Evolutionary conservation across 2,888 invertebrate species (phyloP).

Genomic region (Drosophila quasianomalipes): DNA sequence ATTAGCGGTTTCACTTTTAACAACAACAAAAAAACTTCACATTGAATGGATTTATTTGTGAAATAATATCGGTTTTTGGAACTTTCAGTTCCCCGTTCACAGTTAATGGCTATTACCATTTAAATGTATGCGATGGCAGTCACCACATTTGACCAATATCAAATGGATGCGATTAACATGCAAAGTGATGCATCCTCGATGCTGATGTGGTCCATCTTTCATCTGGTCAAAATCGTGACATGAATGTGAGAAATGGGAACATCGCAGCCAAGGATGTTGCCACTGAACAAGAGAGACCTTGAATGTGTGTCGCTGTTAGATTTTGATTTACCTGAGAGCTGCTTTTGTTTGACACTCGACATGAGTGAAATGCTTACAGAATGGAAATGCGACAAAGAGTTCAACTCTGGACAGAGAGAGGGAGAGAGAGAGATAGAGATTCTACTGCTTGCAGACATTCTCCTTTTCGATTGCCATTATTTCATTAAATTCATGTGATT

Average conservation of each 20-base stretch:
- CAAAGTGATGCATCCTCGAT: constrained; percentile 53
- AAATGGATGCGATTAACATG: constrained; percentile 28
- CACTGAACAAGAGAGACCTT: constrained; percentile 54
- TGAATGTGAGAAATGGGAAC: constrained; percentile 67
- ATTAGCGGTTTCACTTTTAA: constrained; percentile 71
- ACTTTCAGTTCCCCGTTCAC: constrained; percentile 55
- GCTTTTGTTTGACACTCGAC: constrained; percentile 52
- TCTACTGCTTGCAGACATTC: constrained; percentile 58
- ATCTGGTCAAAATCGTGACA: constrained; percentile 84
- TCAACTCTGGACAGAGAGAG: background rate
- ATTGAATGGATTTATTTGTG: constrained; percentile 24
- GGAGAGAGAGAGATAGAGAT: constrained; percentile 22
- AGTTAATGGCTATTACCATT: constrained; percentile 8
- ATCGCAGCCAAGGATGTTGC: constrained; percentile 47
- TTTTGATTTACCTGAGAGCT: constrained; percentile 59
- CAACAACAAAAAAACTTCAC: constrained; percentile 11
- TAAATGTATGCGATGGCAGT: constrained; percentile 44
- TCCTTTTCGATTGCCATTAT: constrained; percentile 63
- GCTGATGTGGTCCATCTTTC: constrained; percentile 53
- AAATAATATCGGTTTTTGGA: constrained; percentile 26
- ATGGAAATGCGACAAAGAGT: constrained; percentile 14
- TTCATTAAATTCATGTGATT: constrained; percentile 71
- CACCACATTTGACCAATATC: constrained; percentile 32
- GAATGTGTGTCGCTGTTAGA: constrained; percentile 60
- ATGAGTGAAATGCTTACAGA: constrained; percentile 63